phyloP scores from a whole-genome alignment of 2,888 invertebrate genomes.

The Caenorhabditis angaria region DNA sequence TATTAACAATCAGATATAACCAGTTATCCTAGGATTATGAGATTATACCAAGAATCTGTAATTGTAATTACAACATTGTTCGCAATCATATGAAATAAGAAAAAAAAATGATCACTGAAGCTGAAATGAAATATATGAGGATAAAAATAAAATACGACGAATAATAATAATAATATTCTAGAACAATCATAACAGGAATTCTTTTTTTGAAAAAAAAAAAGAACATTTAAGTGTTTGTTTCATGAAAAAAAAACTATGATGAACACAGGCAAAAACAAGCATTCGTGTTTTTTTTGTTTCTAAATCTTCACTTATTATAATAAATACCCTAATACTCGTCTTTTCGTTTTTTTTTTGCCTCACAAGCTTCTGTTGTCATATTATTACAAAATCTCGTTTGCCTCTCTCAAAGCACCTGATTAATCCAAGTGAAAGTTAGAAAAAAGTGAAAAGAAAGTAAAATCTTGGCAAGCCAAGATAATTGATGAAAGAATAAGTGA shows the following conservation, averaged over 20 bases:
- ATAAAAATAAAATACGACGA: neutral
- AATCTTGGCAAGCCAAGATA: neutral
- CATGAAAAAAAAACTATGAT: neutral
- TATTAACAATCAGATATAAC: too few species aligned
- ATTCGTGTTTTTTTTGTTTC: neutral
- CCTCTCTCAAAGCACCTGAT: neutral
- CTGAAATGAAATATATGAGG: neutral
- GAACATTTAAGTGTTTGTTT: neutral
- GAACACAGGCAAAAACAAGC: neutral
- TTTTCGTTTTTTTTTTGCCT: neutral
- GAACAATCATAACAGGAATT: neutral
- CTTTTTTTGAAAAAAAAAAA: too few species aligned
- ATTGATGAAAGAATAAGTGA: neutral
- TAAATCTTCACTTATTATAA: conserved; percentile 4
- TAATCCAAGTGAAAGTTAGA: conserved; percentile 1
- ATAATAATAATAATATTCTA: neutral
- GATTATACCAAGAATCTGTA: too few species aligned
- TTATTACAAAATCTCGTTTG: conserved; percentile 2
- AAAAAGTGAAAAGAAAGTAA: conserved; percentile 2
- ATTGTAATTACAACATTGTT: neutral
- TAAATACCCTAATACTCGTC: conserved; percentile 1
- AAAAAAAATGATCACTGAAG: neutral
- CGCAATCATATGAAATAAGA: neutral
- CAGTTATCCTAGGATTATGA: too few species aligned
- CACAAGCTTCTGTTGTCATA: too few species aligned